Conservation (phyloP, 2,797 vertebrate genomes). For the Enteromius viviparus region DNA sequence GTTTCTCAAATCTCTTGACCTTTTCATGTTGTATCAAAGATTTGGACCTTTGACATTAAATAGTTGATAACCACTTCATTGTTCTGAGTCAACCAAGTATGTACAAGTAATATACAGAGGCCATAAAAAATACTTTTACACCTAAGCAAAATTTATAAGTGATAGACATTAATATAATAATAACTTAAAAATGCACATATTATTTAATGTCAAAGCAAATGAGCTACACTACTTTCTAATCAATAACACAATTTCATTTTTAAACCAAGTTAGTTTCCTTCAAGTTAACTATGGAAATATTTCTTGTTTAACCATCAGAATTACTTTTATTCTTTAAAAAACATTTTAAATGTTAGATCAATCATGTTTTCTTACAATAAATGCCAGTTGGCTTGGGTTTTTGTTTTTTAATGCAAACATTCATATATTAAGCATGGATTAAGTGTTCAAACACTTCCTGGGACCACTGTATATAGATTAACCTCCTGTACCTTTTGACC, state of each 20-base stretch:
- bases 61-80: background rate
- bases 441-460: background rate
- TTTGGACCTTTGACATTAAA: background rate
- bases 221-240: background rate
- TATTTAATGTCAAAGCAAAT: background rate
- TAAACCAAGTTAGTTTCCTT: background rate
- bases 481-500: background rate
- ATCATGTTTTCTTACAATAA: background rate
- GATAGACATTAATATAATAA: background rate
- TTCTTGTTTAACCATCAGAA: background rate
- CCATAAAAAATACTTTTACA: background rate
- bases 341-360: background rate
- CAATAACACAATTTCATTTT: background rate
- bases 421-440: background rate
- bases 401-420: background rate
- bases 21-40: background rate
- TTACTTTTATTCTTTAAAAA: background rate
- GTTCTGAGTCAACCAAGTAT: slow-evolving; percentile 7
- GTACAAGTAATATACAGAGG: background rate
- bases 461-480: background rate
- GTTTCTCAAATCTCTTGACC: background rate
- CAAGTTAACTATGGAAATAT: background rate
- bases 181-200: background rate
- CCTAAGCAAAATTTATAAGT: background rate
- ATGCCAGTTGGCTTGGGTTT: background rate